Conservation (phyloP, 1,140 invertebrate genomes). For the Atta texana region DNA sequence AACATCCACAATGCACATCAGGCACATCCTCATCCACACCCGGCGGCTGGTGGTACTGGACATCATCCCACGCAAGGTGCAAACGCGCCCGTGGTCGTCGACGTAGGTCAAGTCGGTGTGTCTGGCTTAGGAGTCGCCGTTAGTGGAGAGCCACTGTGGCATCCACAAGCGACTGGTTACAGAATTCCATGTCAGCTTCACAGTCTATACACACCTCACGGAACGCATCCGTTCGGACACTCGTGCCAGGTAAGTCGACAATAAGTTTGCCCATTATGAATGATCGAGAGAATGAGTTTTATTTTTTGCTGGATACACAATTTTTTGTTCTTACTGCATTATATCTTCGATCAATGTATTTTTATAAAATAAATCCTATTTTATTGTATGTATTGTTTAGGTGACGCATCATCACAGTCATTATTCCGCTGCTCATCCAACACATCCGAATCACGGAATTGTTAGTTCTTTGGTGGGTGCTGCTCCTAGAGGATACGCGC, state of each 20-base stretch:
- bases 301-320: neutral
- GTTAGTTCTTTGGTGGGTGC: slow-evolving; percentile 81
- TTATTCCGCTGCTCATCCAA: slow-evolving; percentile 79
- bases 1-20: slow-evolving; percentile 81
- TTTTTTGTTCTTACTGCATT: neutral
- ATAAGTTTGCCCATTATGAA: neutral
- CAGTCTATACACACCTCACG: slow-evolving; percentile 80
- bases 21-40: slow-evolving; percentile 81
- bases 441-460: slow-evolving; percentile 81
- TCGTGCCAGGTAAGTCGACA: slow-evolving; percentile 80
- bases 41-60: slow-evolving; percentile 78
- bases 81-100: slow-evolving; percentile 82
- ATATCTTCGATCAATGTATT: neutral
- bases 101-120: slow-evolving; percentile 83
- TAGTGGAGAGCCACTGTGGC: slow-evolving; percentile 82
- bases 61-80: slow-evolving; percentile 83
- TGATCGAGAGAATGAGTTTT: neutral
- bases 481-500: slow-evolving; percentile 81
- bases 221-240: slow-evolving; percentile 83
- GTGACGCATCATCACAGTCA: slow-evolving; percentile 83
- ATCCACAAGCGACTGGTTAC: slow-evolving; percentile 82
- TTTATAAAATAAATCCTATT: neutral
- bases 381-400: slow-evolving; percentile 62
- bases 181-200: slow-evolving; percentile 84
- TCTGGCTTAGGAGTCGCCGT: slow-evolving; percentile 83